phyloP scores from a whole-genome alignment of 2,797 vertebrate genomes.

The Phalloptychus januarius region DNA sequence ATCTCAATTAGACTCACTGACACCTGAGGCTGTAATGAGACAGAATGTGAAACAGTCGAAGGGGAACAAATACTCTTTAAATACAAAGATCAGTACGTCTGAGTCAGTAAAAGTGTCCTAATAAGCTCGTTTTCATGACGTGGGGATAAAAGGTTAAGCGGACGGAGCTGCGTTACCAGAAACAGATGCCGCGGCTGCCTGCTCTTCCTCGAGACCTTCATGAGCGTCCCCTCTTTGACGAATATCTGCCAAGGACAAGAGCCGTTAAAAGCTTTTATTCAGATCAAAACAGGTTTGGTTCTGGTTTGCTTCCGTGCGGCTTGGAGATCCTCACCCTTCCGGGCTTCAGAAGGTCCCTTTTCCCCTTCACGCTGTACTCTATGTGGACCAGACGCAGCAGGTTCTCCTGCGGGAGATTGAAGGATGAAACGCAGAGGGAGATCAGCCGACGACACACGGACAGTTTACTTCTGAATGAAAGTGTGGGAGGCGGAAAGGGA shows the following conservation, averaged over 20 bases:
- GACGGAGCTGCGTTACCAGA: constrained; percentile 82
- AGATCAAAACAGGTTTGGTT: constrained; percentile 9
- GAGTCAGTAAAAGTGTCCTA: not conserved
- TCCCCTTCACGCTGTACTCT: constrained; percentile 91
- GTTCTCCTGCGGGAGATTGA: constrained; percentile 85
- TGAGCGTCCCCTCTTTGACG: constrained; percentile 95
- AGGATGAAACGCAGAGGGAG: constrained; percentile 34
- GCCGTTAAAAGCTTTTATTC: constrained; percentile 1
- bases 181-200: constrained; percentile 92
- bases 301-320: constrained; percentile 18
- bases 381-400: constrained; percentile 95
- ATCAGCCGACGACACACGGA: constrained; percentile 46
- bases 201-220: constrained; percentile 92
- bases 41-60: not conserved
- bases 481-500: constrained; percentile 61
- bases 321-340: constrained; percentile 88
- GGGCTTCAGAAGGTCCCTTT: constrained; percentile 89
- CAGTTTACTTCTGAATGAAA: constrained; percentile 70
- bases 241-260: constrained; percentile 85
- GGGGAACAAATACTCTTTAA: not conserved
- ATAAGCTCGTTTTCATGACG: not conserved
- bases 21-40: not conserved
- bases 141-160: not conserved
- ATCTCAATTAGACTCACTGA: not conserved
- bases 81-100: not conserved